Percentiles rank a stretch among this genome's conserved stretches.
phyloP scores from a whole-genome alignment of 1,140 invertebrate genomes.

The Sycobia sp. region DNA sequence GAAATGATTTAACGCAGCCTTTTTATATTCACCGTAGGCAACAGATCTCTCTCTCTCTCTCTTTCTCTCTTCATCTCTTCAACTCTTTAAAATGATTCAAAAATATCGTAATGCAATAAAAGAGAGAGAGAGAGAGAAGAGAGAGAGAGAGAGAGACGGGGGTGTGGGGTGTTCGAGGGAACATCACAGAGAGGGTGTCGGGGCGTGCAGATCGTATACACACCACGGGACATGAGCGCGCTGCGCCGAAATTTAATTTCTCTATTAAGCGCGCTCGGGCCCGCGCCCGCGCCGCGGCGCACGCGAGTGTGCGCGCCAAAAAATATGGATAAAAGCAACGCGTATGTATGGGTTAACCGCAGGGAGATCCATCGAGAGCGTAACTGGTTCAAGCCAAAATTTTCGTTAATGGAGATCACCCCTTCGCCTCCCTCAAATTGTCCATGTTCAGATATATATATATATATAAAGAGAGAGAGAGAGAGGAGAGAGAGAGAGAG shows the following conservation, averaged over 20 bases:
- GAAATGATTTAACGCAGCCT: no score
- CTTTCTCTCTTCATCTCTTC: no score
- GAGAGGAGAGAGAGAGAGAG: background rate
- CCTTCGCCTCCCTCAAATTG: no score
- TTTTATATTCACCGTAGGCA: no score
- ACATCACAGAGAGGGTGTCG: conserved; percentile 22
- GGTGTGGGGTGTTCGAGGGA: conserved; percentile 1
- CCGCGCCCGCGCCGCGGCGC: no score
- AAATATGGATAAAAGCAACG: conserved; percentile 18
- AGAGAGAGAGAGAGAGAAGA: background rate
- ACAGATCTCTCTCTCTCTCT: no score
- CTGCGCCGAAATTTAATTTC: conserved; percentile 18
- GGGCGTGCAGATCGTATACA: conserved; percentile 11
- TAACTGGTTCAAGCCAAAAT: no score
- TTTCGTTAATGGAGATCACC: no score
- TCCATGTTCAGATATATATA: background rate
- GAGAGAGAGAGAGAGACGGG: background rate
- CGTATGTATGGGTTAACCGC: no score
- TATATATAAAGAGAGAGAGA: background rate
- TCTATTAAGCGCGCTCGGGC: conserved; percentile 20
- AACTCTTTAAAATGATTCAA: no score
- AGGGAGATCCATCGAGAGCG: no score
- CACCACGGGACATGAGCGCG: conserved; percentile 14
- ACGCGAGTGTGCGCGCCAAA: background rate
- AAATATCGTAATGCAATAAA: no score